Conservation (phyloP, 2,797 vertebrate genomes). For the Microtus agrestis region DNA sequence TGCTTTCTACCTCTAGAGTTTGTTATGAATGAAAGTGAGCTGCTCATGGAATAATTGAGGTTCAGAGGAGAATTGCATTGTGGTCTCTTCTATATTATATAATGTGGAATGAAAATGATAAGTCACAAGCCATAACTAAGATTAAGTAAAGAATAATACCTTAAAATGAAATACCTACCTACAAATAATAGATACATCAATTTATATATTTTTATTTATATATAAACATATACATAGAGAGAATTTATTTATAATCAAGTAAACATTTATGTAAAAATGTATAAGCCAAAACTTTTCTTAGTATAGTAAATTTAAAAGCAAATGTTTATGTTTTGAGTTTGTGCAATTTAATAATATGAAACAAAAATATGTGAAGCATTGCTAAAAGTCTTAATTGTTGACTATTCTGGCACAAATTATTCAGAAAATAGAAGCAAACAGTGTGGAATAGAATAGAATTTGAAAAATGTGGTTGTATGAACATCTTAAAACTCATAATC, state of each 20-base stretch:
- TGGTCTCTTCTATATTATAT: background rate
- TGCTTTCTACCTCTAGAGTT: conserved; percentile 64
- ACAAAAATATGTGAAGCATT: background rate
- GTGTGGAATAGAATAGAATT: background rate
- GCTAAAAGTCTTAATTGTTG: background rate
- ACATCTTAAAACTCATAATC: background rate
- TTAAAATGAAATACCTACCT: background rate
- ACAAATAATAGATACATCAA: background rate
- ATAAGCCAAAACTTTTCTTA: background rate
- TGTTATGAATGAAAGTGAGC: conserved; percentile 54
- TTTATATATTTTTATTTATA: background rate
- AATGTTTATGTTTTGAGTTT: background rate
- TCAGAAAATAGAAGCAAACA: conserved; percentile 19
- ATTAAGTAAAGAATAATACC: background rate
- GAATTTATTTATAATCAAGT: background rate
- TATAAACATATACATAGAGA: background rate
- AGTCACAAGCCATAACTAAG: background rate
- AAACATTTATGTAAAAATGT: background rate
- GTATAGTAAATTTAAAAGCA: conserved; percentile 5
- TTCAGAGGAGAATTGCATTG: background rate
- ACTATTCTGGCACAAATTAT: background rate
- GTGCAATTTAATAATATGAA: background rate
- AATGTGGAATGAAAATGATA: background rate
- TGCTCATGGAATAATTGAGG: background rate
- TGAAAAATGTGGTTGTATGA: background rate